Base-by-base conservation (phyloP, 64 coral and sea anemone genomes). In the Stichodactyla helianthus region DNA sequence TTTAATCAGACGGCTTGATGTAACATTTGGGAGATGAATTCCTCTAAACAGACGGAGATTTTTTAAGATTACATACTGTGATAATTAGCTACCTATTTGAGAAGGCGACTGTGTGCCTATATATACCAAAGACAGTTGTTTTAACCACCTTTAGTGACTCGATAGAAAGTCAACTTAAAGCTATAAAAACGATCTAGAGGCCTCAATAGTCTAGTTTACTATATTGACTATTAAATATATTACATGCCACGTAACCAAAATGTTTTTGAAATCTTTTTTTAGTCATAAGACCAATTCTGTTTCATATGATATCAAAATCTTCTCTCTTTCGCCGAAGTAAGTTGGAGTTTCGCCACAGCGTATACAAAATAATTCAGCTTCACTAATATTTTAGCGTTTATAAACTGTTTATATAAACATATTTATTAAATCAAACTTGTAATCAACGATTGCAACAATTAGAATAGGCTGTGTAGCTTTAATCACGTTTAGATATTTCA, bases 401-500 rank as follows among this genome's bases (percentile, higher is more conserved):
- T 27, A n/a, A 74, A 74, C 22, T 74, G 68, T 74, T 74, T 31
- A 74, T 74, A 74, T 44, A 28, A 74, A 74, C 68, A 74, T 23
- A 8, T 28, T 74, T 58, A 74, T 27, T 74, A 74, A 74, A n/a
- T 13, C 63, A 20, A 23, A 13, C 22, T 74, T 74, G 6, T 23
- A 74, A 74, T 74, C 68, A 74, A 74, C 22, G 22, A 74, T 11
- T 12, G 1, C 25, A 8, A 74, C 11, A 31, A 74, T 74, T 74
- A 74, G 55, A 58, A 11, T 11, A 11, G 14, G 8, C 55, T 11
- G 25, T 74, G 27, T 12, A 71, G n/a, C 7, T 10, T 58, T 58
- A 58, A 58, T 58, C 55, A 11, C 55, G 5, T 68, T 68, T 68
- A 18, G n/a, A 68, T 23, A 68, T 71, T n/a, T 26, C 20, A 13